phyloP scores from a whole-genome alignment of 2,888 invertebrate species.

The Operophtera brumata region DNA sequence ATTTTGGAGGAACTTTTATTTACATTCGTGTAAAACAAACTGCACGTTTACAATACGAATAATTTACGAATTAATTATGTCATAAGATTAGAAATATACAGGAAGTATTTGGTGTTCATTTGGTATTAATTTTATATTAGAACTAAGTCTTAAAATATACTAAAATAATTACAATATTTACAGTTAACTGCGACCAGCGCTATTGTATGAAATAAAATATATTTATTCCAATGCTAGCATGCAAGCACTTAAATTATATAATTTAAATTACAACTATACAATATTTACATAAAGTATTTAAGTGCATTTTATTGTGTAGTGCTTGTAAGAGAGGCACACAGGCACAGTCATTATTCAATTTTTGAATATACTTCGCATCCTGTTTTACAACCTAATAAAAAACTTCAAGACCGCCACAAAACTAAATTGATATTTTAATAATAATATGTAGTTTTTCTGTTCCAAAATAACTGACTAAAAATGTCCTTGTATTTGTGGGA shows the following conservation, averaged over 20 bases:
- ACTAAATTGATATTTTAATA: no score
- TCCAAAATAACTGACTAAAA: no score
- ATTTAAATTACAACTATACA: slow-evolving; percentile 17
- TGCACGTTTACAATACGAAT: slow-evolving; percentile 26
- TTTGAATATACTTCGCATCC: slow-evolving; percentile 30
- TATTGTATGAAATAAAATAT: slow-evolving; percentile 31
- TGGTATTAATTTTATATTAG: slow-evolving; percentile 50
- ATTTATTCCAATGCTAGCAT: slow-evolving; percentile 23
- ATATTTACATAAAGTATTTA: slow-evolving; percentile 28
- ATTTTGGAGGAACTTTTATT: slow-evolving; percentile 35
- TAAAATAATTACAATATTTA: slow-evolving; percentile 44
- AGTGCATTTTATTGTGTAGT: slow-evolving; percentile 61
- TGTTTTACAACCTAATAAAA: slow-evolving; percentile 5
- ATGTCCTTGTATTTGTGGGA: no score
- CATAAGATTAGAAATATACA: slow-evolving; percentile 72
- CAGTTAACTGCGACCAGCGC: slow-evolving; percentile 62
- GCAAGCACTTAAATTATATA: slow-evolving; percentile 22
- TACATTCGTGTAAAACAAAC: slow-evolving; percentile 34
- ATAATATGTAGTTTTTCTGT: no score
- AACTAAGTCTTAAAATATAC: slow-evolving; percentile 28
- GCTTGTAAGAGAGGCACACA: slow-evolving; percentile 73
- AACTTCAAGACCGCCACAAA: no score
- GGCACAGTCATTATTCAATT: slow-evolving; percentile 63
- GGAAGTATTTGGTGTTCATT: slow-evolving; percentile 71
- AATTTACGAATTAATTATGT: slow-evolving; percentile 51